These are phyloP conservation scores for Bombus picipes DNA, from an alignment of 1,140 invertebrate species.

Conservation along the genomic window DNA sequence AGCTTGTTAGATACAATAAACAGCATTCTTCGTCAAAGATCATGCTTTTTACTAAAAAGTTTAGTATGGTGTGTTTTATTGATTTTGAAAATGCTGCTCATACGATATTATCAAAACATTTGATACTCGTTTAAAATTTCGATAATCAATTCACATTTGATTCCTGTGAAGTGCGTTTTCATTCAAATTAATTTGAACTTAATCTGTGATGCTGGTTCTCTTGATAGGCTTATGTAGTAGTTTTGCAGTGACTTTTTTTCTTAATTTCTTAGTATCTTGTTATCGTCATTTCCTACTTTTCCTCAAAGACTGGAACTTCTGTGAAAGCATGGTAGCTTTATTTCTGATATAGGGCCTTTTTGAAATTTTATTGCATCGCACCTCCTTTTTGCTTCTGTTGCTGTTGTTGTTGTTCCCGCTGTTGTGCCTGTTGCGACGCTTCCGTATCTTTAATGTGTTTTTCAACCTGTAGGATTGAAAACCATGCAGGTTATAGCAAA, in stretches of 20 bases:
- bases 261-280: slow-evolving; percentile 36
- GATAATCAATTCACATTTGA: slow-evolving; percentile 31
- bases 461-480: slow-evolving; percentile 81
- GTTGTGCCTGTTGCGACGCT: slow-evolving; percentile 71
- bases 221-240: slow-evolving; percentile 57
- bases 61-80: slow-evolving; percentile 39
- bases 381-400: slow-evolving; percentile 78
- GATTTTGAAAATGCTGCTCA: slow-evolving; percentile 64
- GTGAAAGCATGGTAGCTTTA: slow-evolving; percentile 51
- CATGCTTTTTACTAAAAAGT: slow-evolving; percentile 52
- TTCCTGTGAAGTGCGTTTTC: not conserved
- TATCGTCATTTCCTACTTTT: slow-evolving; percentile 47
- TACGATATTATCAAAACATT: slow-evolving; percentile 40
- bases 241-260: slow-evolving; percentile 50
- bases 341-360: slow-evolving; percentile 59
- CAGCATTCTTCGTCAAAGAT: slow-evolving; percentile 18
- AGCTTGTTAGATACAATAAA: slow-evolving; percentile 49
- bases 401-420: slow-evolving; percentile 71
- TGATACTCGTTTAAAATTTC: slow-evolving; percentile 48
- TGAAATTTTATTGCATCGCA: slow-evolving; percentile 77
- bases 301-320: slow-evolving; percentile 60
- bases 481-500: not conserved
- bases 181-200: slow-evolving; percentile 49
- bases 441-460: slow-evolving; percentile 85
- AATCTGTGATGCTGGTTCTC: slow-evolving; percentile 50